Base-by-base conservation (phyloP, 2,113 vertebrate species). In the Sitta europaea region DNA sequence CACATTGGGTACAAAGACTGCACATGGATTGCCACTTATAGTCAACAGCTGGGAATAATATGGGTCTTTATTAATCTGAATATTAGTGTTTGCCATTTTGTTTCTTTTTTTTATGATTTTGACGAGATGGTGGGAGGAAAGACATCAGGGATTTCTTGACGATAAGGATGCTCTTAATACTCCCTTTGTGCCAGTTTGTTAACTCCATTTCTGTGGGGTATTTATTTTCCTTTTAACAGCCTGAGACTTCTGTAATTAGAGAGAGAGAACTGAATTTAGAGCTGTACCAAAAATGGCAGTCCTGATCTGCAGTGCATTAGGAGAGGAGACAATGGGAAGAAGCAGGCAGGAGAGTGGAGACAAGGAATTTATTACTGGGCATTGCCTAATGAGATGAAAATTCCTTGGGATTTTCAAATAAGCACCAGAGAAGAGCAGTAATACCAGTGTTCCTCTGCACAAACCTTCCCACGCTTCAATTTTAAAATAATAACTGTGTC, bases 61-160 rank as follows among this genome's bases (percentile, higher is more conserved):
- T 94, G 88, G 35, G 65, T 59, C 43, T 72, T 96, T 88, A 97
- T 95, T 95, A 88, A 86, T 86, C 82, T 84, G 78, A 96, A 91
- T 92, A 93, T 78, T 96, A 92, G 65, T 22, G 68, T 90, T 62
- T 95, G 82, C 86, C 90, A 89, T 97, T 97, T 97, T 94, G 57
- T 83, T 97, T 79, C 50, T 40, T 82, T 96, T 96, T 70, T 71
- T 58, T 68, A 75, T 92, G 66, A 11, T 42, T 86, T 85, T 73
- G 84, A 95, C 73, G 95, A 96, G 96, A 96, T 97, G 88, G 93
- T 90, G 47, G 48, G 51, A 89, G 45, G 55, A 45, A 53, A 90
- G 43, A 31, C 51, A 40, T 5, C 22, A 88, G 18, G 10, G 40
- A 48, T 74, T 95, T 63, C 57, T 85, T 3, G 5, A 51, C 86